Conservation (phyloP, 1,140 invertebrate species). For the Drosophila bocki region DNA sequence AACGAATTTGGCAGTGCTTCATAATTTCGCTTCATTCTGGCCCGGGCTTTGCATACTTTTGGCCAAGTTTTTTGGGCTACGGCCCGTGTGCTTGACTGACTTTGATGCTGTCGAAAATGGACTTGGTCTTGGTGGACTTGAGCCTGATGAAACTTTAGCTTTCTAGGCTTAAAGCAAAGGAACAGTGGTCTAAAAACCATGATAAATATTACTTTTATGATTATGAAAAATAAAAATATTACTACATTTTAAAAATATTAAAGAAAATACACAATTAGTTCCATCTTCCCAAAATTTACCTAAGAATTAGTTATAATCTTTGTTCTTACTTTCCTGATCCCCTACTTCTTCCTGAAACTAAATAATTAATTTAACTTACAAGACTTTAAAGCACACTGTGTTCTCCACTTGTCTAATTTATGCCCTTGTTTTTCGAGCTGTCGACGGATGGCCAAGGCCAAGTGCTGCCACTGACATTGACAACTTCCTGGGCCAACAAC, state of each 20-base stretch:
- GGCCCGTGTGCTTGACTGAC: slow-evolving; percentile 68
- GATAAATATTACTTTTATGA: too few species aligned
- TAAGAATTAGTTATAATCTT: not conserved
- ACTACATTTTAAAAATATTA: not conserved
- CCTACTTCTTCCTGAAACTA: not conserved
- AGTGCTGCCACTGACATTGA: slow-evolving; percentile 65
- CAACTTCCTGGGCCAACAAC: slow-evolving; percentile 66
- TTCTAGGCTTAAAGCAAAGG: slow-evolving; percentile 9
- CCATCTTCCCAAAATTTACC: too few species aligned
- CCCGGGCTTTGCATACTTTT: slow-evolving; percentile 49
- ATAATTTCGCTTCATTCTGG: slow-evolving; percentile 57
- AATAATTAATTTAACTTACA: not conserved
- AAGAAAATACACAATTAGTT: not conserved
- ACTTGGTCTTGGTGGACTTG: slow-evolving; percentile 41
- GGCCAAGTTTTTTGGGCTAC: slow-evolving; percentile 53
- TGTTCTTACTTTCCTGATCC: not conserved
- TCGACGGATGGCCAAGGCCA: slow-evolving; percentile 26
- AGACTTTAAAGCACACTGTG: not conserved
- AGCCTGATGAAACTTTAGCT: slow-evolving; percentile 58
- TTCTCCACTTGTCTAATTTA: slow-evolving; percentile 71
- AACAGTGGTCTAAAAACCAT: not conserved
- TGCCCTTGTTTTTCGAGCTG: slow-evolving; percentile 71
- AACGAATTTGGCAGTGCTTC: slow-evolving; percentile 60
- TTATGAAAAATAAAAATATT: not conserved
- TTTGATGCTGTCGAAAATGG: slow-evolving; percentile 73